phyloP scores from a whole-genome alignment of 2,797 vertebrate species.

The Onychomys torridus region DNA sequence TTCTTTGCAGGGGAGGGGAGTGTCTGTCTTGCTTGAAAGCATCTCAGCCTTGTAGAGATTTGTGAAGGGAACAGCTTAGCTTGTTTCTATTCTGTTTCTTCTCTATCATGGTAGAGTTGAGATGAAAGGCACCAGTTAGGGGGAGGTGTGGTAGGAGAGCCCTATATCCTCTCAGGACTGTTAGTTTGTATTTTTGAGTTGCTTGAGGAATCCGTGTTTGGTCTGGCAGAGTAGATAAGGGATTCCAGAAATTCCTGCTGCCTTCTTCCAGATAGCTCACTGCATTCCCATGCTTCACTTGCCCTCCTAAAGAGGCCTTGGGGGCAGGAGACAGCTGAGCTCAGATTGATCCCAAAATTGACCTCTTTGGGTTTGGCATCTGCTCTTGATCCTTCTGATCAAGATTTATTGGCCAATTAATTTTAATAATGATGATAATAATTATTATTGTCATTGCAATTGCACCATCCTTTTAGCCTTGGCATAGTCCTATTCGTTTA shows the following conservation, averaged over 20 bases:
- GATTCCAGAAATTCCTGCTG: slow-evolving; percentile 80
- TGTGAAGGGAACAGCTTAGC: not conserved
- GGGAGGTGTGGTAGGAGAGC: not conserved
- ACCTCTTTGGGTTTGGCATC: slow-evolving; percentile 52
- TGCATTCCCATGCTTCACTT: not conserved
- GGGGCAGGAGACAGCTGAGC: not conserved
- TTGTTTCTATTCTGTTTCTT: not conserved
- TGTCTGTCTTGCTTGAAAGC: not conserved
- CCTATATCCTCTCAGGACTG: not conserved
- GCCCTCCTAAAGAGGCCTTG: not conserved
- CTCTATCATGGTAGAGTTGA: not conserved
- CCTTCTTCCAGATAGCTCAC: slow-evolving; percentile 22
- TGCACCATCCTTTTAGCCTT: not conserved
- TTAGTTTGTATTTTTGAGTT: slow-evolving; percentile 3
- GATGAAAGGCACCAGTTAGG: not conserved
- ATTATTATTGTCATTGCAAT: not conserved
- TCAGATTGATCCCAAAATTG: slow-evolving; percentile 4
- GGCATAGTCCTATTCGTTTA: not conserved
- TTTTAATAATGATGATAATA: slow-evolving; percentile 45
- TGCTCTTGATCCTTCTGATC: slow-evolving; percentile 5
- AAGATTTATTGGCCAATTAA: slow-evolving; percentile 33
- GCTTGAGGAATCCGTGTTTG: slow-evolving; percentile 55
- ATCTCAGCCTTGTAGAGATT: not conserved
- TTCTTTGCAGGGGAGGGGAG: not conserved
- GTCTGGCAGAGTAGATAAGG: slow-evolving; percentile 72